Base-by-base conservation (phyloP, 2,113 vertebrate species). In the Mobula birostris region DNA sequence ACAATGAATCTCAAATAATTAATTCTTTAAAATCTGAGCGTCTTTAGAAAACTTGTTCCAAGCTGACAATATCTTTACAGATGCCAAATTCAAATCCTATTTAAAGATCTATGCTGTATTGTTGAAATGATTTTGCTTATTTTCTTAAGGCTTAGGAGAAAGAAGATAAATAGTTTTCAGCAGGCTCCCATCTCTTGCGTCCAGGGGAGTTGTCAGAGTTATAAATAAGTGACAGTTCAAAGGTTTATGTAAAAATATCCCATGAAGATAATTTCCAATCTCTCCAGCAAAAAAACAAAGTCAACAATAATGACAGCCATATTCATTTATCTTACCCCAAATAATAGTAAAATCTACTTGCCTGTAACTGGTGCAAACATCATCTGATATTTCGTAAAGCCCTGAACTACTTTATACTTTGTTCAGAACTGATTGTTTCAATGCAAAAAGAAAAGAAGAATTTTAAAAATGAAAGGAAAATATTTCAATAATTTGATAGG, bases 1-100 rank as follows among this genome's bases (percentile, higher is more conserved):
- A 72, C 36, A 74, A 93, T 93, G 36, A 27, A 93, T 93, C 91
- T 40, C 72, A 72, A 72, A 76, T 93, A 93, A 93, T 74, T 93
- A 93, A 2, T 93, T 36, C 40, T 11, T 74, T 74, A 74, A 93
- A 76, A 93, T 40, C 36, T 7, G 40, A 74, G 40, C 36, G 48
- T 93, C 36, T 93, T 93, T 93, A 74, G 40, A 76, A 74, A 70
- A 21, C 24, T 66, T 74, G 36, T 93, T 32, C 17, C 12, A 74
- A 40, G 68, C 27, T 48, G 91, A 93, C 36, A 93, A 40, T 21
- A 74, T 93, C 91, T 32, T 72, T 17, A 48, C 72, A 40, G 36
- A 56, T 56, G 70, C 70, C 36, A 93, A 72, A 15, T 74, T 17
- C 40, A 56, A 56, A 74, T 74, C 2, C 36, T 93, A 72, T 48